Base-by-base conservation (phyloP, 1,140 invertebrate genomes). In the Macrostomum lignano region DNA sequence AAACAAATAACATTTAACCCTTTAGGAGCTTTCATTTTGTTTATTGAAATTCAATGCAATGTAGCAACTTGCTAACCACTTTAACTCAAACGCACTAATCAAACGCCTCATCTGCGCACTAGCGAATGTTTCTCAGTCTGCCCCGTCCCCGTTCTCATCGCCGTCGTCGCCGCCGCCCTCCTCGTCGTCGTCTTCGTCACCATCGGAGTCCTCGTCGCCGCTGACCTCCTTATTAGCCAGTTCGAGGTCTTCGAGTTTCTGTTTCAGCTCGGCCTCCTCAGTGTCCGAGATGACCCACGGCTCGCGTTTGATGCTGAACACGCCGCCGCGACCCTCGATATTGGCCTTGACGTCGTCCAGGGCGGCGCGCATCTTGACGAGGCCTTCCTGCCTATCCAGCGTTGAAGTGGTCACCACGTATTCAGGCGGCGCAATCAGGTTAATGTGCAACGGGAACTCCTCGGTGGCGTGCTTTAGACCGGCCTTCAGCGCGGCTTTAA, bases 341-440 rank as follows among this genome's bases (percentile, higher is more conserved):
- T 69, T 73, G 37, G 68, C 62, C 49, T 77, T 67, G 32, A 96
- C 84, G 42, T 70, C 68, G 38, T 75, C 71, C 36, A 93, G 74
- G 11, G 82, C 79, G 46, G 73, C 67, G 4, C 31, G n/a, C 6
- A 36, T 34, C 5, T 15, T 69, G 56, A 72, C 74, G 23, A 94
- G 60, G 5, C 86, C 86, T 47, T 91, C 81, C 36, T 71, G 65
- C 52, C 84, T 76, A 52, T 98, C 88, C 23, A 91, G 73, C 3
- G 86, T 94, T 20, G 81, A 78, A 25, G 86, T 93, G 7, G 86
- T 96, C 67, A 96, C 84, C 31, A 96, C 82, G 65, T 91, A 98
- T 40, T 86, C 61, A 24, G 91, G 91, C 25, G 91, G 86, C 22
- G 91, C 88, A 52, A 98, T 94, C 31, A 98, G 61, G 62, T 96